These are phyloP conservation scores for Carlito syrichta DNA, from an alignment of 2,113 vertebrate genomes.

Conservation along the genomic window DNA sequence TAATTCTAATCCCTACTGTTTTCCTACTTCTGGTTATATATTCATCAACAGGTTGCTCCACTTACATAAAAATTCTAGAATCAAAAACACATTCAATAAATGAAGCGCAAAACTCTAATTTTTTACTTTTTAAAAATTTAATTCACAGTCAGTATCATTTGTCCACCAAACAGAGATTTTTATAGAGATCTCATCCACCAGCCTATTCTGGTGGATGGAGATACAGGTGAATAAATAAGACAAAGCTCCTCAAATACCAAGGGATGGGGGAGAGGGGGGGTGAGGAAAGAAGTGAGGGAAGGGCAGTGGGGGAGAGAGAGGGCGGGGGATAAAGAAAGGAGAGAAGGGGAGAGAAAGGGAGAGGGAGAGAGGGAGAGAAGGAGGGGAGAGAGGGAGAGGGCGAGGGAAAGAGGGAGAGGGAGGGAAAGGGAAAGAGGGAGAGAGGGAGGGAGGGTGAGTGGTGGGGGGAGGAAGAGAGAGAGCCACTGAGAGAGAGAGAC, in stretches of 20 bases:
- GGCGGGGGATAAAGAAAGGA: too few species aligned
- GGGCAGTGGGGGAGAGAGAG: too few species aligned
- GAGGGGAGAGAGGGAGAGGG: too few species aligned
- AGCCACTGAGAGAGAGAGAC: too few species aligned
- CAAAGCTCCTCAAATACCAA: not conserved
- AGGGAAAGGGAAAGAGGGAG: not conserved
- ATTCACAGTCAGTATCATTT: not conserved
- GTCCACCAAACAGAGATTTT: not conserved
- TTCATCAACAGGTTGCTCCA: not conserved
- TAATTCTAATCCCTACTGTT: accelerated
- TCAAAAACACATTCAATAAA: too few species aligned
- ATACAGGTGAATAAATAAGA: not conserved
- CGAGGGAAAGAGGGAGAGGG: too few species aligned
- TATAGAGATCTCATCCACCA: not conserved
- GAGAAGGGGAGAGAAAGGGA: too few species aligned
- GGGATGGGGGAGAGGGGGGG: too few species aligned
- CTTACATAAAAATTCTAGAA: not conserved
- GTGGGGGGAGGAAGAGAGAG: too few species aligned
- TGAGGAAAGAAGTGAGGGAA: too few species aligned
- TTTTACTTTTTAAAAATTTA: not conserved
- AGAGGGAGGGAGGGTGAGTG: not conserved
- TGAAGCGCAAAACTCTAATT: accelerated
- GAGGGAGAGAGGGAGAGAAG: too few species aligned
- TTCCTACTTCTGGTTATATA: not conserved
- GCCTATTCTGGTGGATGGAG: accelerated